Conservation (phyloP, 1,140 invertebrate genomes). For the Asobara japonica region DNA sequence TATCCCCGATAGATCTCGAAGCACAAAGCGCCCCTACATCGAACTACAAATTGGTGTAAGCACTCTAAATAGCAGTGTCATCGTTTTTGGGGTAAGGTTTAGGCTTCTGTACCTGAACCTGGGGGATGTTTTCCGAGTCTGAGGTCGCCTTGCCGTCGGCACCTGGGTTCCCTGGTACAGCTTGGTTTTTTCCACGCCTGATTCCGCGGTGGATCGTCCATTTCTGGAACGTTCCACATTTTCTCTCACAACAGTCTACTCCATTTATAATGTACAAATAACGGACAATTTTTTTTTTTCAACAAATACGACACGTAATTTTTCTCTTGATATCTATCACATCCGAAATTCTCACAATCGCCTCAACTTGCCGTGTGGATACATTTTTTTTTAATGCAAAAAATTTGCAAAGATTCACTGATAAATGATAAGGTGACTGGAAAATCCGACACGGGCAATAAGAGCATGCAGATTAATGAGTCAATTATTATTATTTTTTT, state of each 20-base stretch:
- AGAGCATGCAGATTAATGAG: constrained; percentile 10
- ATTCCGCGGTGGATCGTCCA: constrained; percentile 82
- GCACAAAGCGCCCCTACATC: too few relatives aligned
- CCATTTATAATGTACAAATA: not conserved
- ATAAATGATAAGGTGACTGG: not conserved
- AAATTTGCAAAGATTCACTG: not conserved
- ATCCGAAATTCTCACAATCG: constrained; percentile 4
- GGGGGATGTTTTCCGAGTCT: constrained; percentile 64
- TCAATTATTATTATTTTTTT: too few relatives aligned
- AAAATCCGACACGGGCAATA: constrained; percentile 10
- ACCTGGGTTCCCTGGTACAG: constrained; percentile 67
- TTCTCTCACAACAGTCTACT: constrained; percentile 35
- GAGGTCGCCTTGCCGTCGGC: constrained; percentile 63
- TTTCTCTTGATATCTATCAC: not conserved
- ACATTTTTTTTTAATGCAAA: constrained; percentile 48
- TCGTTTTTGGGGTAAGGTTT: constrained; percentile 56
- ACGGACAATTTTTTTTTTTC: constrained; percentile 20
- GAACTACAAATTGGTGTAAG: too few relatives aligned
- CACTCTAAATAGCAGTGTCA: not conserved
- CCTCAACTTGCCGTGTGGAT: constrained; percentile 53
- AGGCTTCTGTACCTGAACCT: constrained; percentile 64
- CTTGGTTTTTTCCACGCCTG: constrained; percentile 76
- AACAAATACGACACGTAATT: not conserved
- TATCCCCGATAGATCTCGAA: too few relatives aligned
- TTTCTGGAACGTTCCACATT: constrained; percentile 73